phyloP scores from a whole-genome alignment of 2,113 vertebrate species.

The Sinocyclocheilus rhinocerous region DNA sequence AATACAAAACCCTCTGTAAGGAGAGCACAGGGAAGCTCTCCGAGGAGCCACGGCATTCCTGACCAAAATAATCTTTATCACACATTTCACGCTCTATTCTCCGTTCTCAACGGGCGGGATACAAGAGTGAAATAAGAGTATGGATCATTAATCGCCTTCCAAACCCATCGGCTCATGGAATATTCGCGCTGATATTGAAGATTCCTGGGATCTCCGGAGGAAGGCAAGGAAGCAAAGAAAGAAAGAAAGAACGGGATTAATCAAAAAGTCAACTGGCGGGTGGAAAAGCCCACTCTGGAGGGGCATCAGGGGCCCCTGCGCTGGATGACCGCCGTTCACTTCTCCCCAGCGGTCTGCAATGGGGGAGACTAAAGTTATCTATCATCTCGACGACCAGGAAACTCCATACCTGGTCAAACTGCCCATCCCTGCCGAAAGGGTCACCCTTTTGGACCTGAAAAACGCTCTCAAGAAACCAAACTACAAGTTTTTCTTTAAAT shows the following conservation, averaged over 20 bases:
- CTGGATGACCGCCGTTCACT: slow-evolving; percentile 75
- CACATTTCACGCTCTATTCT: background rate
- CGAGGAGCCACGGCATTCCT: slow-evolving; percentile 36
- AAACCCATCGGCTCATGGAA: background rate
- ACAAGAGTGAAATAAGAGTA: background rate
- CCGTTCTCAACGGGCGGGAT: background rate
- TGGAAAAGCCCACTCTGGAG: slow-evolving; percentile 41
- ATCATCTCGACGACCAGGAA: slow-evolving; percentile 98
- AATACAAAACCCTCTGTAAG: slow-evolving; percentile 48
- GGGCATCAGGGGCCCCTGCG: slow-evolving; percentile 61
- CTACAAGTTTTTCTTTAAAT: slow-evolving; percentile 99
- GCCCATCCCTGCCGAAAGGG: slow-evolving; percentile 88
- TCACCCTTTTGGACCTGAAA: slow-evolving; percentile 95
- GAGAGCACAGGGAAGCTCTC: slow-evolving; percentile 33
- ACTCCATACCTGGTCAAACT: slow-evolving; percentile 96
- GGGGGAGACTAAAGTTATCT: slow-evolving; percentile 97
- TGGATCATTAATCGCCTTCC: background rate
- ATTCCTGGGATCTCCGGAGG: slow-evolving; percentile 42
- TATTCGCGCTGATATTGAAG: slow-evolving; percentile 19
- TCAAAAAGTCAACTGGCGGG: slow-evolving; percentile 22
- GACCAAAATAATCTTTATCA: slow-evolving; percentile 10
- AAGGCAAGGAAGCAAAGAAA: background rate
- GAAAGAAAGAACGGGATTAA: slow-evolving; percentile 9
- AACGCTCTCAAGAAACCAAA: slow-evolving; percentile 92
- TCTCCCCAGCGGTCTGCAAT: slow-evolving; percentile 76